A percentile compares a stretch with the other conserved stretches of the same genome.
Evolutionary conservation across 2,113 vertebrate genomes (phyloP).

Genomic region (Alces alces): DNA sequence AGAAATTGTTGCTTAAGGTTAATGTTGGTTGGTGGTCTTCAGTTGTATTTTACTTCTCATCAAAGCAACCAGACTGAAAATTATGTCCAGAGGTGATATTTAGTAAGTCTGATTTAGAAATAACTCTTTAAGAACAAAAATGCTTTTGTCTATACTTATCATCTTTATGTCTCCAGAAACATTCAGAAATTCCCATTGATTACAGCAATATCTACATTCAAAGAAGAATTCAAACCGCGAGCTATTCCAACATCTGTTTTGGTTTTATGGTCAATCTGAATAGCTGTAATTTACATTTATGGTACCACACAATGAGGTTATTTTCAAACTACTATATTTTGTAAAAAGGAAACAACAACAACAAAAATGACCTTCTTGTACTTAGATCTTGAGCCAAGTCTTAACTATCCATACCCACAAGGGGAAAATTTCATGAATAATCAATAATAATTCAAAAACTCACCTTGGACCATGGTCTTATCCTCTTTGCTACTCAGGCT

Average conservation of each 20-base stretch:
- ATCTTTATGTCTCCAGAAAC: slow-evolving; percentile 62
- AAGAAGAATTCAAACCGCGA: slow-evolving; percentile 56
- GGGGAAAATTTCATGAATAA: background rate
- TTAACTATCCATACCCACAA: background rate
- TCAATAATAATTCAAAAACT: slow-evolving; percentile 1
- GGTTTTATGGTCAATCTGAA: slow-evolving; percentile 62
- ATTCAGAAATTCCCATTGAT: slow-evolving; percentile 49
- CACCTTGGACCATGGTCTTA: background rate
- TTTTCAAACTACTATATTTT: slow-evolving; percentile 64
- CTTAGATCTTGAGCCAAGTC: slow-evolving; percentile 33
- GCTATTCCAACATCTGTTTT: slow-evolving; percentile 61
- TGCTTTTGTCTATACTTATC: slow-evolving; percentile 21
- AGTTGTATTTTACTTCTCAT: background rate
- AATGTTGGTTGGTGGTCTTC: slow-evolving; percentile 13
- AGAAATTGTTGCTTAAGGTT: background rate
- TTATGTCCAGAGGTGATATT: background rate
- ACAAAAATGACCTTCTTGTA: background rate
- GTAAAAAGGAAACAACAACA: background rate
- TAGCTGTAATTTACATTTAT: slow-evolving; percentile 46
- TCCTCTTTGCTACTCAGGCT: background rate
- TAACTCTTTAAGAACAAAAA: slow-evolving; percentile 19
- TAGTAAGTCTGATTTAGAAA: background rate
- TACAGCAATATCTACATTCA: slow-evolving; percentile 40
- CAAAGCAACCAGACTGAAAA: slow-evolving; percentile 31
- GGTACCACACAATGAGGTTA: slow-evolving; percentile 27